Base-by-base conservation (phyloP, 2,113 vertebrate genomes). In the Phalacrocorax pelagicus region DNA sequence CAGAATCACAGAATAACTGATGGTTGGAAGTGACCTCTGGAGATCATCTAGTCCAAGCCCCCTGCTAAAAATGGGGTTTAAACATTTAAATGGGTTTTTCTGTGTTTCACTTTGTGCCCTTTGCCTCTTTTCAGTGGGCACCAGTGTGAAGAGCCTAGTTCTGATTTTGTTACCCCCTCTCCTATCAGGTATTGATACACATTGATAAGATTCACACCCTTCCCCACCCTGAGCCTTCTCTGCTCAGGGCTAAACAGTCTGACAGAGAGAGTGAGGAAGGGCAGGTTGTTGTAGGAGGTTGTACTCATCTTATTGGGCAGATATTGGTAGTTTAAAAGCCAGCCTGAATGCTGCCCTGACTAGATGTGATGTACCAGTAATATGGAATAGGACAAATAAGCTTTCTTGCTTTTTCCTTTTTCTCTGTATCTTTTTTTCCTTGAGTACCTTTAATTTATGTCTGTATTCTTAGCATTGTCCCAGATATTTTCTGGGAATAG, bases 401-500 rank as follows among this genome's bases (percentile, higher is more conserved):
- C n/a, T 81, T 84, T 63, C 71, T 87, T 66, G 24, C 8, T 23
- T 73, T 74, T 73, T 32, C 6, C 15, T 59, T 38, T 38, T 38
- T 81, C 42, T 70, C 40, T 80, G 8, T 23, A 54, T 38, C 40
- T 46, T 46, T 78, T 92, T 75, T 57, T 34, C 58, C 46, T 82
- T 77, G n/a, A 54, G 11, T 54, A 23, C 46, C 51, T 74, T 66
- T 70, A 66, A 84, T 96, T 96, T 72, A 75, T 65, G 40, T 30
- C 63, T 66, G 10, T 77, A 79, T 81, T 54, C 86, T 86, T 94
- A 95, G 59, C 82, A 65, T 88, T 86, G 46, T 66, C 62, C 54
- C 81, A 81, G 4, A 26, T 61, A 44, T 77, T 69, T 95, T 94
- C 79, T 87, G 88, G 88, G 89, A 96, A 95, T 92, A n/a, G 57